Evolutionary conservation across 2,797 vertebrate genomes (phyloP).

Genomic region (Pseudocheirus occidentalis): DNA sequence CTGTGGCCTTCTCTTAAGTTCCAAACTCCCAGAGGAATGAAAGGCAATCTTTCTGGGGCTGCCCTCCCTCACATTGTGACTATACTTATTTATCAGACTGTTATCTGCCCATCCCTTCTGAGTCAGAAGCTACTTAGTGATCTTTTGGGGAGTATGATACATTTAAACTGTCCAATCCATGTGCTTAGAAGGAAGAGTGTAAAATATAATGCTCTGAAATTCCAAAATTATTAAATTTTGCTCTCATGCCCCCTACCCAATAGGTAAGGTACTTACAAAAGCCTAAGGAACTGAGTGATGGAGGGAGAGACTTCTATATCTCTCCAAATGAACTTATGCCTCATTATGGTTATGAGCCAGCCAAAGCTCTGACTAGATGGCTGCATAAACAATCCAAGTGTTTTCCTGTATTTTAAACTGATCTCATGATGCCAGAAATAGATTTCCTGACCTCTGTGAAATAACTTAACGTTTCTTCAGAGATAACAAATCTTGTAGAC

Average conservation of each 20-base stretch:
- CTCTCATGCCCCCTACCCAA: background rate
- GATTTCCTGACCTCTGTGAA: background rate
- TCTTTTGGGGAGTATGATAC: background rate
- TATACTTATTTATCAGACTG: background rate
- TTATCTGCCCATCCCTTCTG: background rate
- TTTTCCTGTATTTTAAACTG: background rate
- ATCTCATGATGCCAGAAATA: background rate
- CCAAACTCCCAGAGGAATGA: no score
- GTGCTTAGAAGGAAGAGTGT: background rate
- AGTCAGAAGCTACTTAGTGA: background rate
- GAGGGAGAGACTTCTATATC: background rate
- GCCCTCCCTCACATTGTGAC: background rate
- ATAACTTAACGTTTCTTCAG: background rate
- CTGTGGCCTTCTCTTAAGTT: no score
- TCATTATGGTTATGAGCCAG: background rate
- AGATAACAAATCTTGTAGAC: no score
- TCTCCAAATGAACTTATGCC: background rate
- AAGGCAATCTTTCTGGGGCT: no score
- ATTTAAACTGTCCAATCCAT: no score
- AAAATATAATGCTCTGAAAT: background rate
- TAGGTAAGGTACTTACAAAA: background rate
- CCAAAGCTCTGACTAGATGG: background rate
- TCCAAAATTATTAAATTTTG: background rate
- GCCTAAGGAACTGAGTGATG: background rate
- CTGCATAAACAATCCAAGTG: background rate